Percentiles rank a stretch among this genome's conserved stretches.
Evolutionary conservation across 2,888 invertebrate species (phyloP).

Genomic region (Drosophila kokeensis): DNA sequence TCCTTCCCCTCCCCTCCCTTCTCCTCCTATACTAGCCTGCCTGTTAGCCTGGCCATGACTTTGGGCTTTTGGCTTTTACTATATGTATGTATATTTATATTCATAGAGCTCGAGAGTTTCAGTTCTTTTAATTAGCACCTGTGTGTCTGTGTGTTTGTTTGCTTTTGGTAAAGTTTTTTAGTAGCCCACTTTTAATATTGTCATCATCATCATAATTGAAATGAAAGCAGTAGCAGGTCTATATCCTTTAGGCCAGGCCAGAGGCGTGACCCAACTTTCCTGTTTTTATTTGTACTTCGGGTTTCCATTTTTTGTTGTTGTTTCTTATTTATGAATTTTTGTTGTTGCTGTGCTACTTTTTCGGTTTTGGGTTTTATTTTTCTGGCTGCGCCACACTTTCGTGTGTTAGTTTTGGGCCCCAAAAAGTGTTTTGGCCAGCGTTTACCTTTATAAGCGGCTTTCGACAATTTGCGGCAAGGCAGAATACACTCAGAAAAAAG

Average conservation of each 20-base stretch:
- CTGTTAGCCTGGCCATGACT: conserved; percentile 58
- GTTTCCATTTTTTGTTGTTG: conserved; percentile 7
- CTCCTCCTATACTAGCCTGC: not conserved
- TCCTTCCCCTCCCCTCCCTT: conserved; percentile 2
- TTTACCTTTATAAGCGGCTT: conserved; percentile 81
- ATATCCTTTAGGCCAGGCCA: conserved; percentile 40
- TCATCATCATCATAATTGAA: conserved; percentile 78
- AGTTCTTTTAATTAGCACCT: conserved; percentile 72
- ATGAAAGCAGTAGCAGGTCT: conserved; percentile 45
- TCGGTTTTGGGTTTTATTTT: conserved; percentile 34
- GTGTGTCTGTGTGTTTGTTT: conserved; percentile 1
- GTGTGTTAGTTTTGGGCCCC: conserved; percentile 72
- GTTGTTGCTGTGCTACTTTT: conserved; percentile 65
- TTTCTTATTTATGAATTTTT: conserved; percentile 54
- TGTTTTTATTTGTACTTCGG: not conserved
- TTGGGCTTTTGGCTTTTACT: conserved; percentile 66
- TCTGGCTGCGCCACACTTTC: conserved; percentile 57
- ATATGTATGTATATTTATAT: conserved; percentile 7
- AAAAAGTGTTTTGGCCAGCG: conserved; percentile 71
- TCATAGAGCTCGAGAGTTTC: conserved; percentile 39
- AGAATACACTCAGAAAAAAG: not conserved
- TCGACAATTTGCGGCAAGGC: conserved; percentile 68
- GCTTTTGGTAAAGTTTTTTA: conserved; percentile 29
- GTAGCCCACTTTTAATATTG: conserved; percentile 60
- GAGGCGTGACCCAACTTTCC: conserved; percentile 60